Conservation (phyloP, 1,140 invertebrate genomes). For the Saccostrea cuccullata region DNA sequence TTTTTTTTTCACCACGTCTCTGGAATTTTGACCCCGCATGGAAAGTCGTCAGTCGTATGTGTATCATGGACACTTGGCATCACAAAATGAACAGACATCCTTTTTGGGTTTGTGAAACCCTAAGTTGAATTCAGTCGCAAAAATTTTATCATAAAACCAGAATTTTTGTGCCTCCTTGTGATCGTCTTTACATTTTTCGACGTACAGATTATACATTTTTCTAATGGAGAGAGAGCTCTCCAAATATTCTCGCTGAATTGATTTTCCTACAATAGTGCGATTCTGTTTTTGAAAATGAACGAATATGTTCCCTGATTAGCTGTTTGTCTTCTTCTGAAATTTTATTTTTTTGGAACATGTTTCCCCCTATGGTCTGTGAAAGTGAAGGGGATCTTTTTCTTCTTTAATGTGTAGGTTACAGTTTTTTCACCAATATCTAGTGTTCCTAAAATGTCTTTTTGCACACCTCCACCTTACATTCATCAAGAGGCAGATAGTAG, state of each 20-base stretch:
- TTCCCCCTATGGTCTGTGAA: background rate
- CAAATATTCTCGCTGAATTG: slow-evolving; percentile 35
- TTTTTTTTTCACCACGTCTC: too few species aligned
- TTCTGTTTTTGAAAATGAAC: slow-evolving; percentile 40
- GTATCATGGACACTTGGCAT: too few species aligned
- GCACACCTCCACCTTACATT: too few species aligned
- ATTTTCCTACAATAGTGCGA: slow-evolving; percentile 46
- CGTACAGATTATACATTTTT: slow-evolving; percentile 1
- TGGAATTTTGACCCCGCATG: too few species aligned
- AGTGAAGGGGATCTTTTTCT: background rate
- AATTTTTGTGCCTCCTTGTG: slow-evolving; percentile 29
- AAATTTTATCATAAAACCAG: slow-evolving; percentile 49
- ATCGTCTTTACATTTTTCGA: background rate
- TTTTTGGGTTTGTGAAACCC: slow-evolving; percentile 46
- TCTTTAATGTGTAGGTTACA: slow-evolving; percentile 16
- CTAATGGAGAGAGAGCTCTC: background rate
- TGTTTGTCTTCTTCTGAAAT: slow-evolving; percentile 21
- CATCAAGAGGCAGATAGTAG: too few species aligned
- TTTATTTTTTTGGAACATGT: slow-evolving; percentile 10
- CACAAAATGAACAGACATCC: slow-evolving; percentile 39
- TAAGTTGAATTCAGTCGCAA: slow-evolving; percentile 40
- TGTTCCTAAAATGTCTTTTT: too few species aligned
- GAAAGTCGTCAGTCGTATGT: too few species aligned
- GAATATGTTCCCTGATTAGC: slow-evolving; percentile 39
- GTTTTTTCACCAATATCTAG: too few species aligned